phyloP scores from a whole-genome alignment of 2,888 invertebrate genomes.

The Andrena hattorfiana region DNA sequence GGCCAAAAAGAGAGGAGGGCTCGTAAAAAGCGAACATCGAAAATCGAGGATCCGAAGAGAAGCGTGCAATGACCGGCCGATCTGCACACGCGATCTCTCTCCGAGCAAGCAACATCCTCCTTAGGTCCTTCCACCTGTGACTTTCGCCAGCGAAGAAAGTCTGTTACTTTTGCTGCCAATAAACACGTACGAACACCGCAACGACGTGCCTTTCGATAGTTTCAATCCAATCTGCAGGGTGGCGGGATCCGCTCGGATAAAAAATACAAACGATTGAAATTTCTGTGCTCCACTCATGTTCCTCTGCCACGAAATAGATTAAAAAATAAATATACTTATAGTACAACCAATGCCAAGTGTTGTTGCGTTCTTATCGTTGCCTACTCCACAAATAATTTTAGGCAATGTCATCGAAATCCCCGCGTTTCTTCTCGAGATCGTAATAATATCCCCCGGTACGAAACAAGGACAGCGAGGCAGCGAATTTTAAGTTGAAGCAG shows the following conservation, averaged over 20 bases:
- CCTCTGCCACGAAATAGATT: too few species aligned
- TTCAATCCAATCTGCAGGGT: too few species aligned
- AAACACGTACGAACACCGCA: neutral
- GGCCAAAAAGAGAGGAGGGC: slow-evolving; percentile 67
- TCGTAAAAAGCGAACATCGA: slow-evolving; percentile 64
- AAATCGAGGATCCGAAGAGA: slow-evolving; percentile 77
- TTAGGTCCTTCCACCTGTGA: slow-evolving; percentile 19
- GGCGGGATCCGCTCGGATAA: too few species aligned
- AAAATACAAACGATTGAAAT: too few species aligned
- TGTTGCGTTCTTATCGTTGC: too few species aligned
- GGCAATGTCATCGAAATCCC: neutral
- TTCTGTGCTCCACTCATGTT: too few species aligned
- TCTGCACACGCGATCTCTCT: slow-evolving; percentile 72
- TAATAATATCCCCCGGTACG: neutral
- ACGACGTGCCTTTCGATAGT: neutral
- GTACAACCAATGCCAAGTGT: too few species aligned
- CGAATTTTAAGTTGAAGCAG: neutral
- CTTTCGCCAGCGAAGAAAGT: slow-evolving; percentile 35
- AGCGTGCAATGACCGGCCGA: slow-evolving; percentile 80
- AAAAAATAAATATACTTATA: too few species aligned
- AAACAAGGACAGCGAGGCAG: neutral
- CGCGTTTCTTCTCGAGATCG: neutral
- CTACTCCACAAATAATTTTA: neutral
- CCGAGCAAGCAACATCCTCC: slow-evolving; percentile 45
- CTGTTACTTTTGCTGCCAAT: slow-evolving; percentile 3